These are phyloP conservation scores for Gouania willdenowi DNA, from an alignment of 2,797 vertebrate species.

Conservation along the genomic window DNA sequence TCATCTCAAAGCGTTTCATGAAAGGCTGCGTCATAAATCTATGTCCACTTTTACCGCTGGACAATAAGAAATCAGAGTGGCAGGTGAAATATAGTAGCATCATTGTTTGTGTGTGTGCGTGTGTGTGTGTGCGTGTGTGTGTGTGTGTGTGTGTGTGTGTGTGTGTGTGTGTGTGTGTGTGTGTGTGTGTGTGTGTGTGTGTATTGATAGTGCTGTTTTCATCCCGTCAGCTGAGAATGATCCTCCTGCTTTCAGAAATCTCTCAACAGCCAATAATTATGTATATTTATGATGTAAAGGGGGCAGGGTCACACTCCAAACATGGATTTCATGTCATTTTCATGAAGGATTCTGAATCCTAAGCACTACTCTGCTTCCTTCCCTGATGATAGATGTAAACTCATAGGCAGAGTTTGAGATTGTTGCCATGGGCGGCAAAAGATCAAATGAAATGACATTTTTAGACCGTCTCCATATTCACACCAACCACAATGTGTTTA, in stretches of 20 bases:
- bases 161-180: conserved; percentile 18
- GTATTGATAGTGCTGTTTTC: conserved; percentile 42
- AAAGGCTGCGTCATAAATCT: conserved; percentile 59
- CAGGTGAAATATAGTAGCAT: conserved; percentile 36
- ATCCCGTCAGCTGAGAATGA: conserved; percentile 42
- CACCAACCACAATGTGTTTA: too few relatives aligned
- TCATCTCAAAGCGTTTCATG: conserved; percentile 27
- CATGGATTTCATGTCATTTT: conserved; percentile 71
- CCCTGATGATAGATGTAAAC: conserved; percentile 7
- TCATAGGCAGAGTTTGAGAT: too few relatives aligned
- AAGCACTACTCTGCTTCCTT: conserved; percentile 2
- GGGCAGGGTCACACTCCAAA: conserved; percentile 31
- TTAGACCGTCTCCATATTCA: too few relatives aligned
- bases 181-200: conserved; percentile 22
- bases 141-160: conserved; percentile 22
- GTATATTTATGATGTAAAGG: conserved; percentile 61
- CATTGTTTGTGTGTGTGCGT: conserved; percentile 11
- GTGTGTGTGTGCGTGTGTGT: conserved; percentile 10
- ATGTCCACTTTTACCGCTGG: conserved; percentile 49
- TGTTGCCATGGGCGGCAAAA: too few relatives aligned
- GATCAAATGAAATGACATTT: too few relatives aligned
- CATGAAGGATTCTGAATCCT: conserved; percentile 49
- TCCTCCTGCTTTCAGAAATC: conserved; percentile 40
- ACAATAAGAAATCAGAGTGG: conserved; percentile 53
- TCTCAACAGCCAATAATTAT: conserved; percentile 69